Evolutionary conservation across 2,113 vertebrate genomes (phyloP).

Genomic region (Antennarius striatus): DNA sequence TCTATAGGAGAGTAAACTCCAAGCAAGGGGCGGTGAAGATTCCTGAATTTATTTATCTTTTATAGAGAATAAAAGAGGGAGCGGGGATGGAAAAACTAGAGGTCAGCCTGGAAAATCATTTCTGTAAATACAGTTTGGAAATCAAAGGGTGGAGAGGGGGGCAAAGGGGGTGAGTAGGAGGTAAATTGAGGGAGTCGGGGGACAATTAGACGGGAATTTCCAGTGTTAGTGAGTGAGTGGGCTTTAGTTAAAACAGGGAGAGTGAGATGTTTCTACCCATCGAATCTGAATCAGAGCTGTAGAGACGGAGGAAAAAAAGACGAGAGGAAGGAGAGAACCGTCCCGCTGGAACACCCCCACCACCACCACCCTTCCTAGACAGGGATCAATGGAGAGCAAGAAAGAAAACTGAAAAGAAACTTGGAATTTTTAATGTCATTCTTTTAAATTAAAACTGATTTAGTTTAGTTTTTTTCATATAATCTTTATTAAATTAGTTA

Average conservation of each 20-base stretch:
- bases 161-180: slow-evolving; percentile 68
- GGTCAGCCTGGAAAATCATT: slow-evolving; percentile 58
- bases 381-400: no score
- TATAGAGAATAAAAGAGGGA: not conserved
- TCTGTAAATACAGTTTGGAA: slow-evolving; percentile 61
- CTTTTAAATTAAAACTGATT: no score
- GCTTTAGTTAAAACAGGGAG: slow-evolving; percentile 43
- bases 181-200: slow-evolving; percentile 60
- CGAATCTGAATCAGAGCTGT: no score
- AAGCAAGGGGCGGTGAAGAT: not conserved
- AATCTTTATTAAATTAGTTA: no score
- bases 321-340: no score
- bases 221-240: slow-evolving; percentile 61
- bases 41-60: slow-evolving; percentile 6
- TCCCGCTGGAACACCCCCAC: no score
- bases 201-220: slow-evolving; percentile 71
- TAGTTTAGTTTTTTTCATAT: no score
- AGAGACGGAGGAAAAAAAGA: not conserved
- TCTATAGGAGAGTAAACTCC: not conserved
- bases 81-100: slow-evolving; percentile 48
- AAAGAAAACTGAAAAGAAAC: no score
- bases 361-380: no score
- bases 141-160: slow-evolving; percentile 65
- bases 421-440: no score
- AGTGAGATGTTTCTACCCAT: slow-evolving; percentile 21